Evolutionary conservation across 2,113 vertebrate genomes (phyloP).

Genomic region (Burhinus oedicnemus): DNA sequence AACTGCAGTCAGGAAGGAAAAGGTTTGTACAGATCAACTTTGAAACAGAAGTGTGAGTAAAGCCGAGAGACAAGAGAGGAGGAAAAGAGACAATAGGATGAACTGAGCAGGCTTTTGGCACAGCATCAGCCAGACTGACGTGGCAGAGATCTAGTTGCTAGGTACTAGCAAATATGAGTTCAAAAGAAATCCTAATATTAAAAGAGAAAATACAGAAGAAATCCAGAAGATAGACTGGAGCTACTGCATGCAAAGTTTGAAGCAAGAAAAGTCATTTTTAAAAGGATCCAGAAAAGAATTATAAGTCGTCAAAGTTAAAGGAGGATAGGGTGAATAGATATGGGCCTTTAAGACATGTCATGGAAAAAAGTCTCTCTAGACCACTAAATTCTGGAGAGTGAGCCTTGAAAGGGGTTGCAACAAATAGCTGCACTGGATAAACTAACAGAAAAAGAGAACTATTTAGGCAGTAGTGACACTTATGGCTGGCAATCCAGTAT

Average conservation of each 20-base stretch:
- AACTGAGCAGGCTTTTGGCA: neutral
- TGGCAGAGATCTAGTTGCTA: neutral
- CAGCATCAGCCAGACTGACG: neutral
- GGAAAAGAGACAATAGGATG: neutral
- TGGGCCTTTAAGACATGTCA: neutral
- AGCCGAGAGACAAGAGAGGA: neutral
- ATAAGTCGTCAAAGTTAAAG: neutral
- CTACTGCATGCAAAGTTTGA: neutral
- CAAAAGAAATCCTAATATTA: neutral
- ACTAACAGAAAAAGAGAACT: neutral
- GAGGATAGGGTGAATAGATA: neutral
- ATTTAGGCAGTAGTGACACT: neutral
- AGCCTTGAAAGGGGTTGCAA: neutral
- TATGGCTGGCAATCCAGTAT: neutral
- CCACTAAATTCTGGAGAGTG: neutral
- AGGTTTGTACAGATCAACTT: neutral
- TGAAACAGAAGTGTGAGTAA: neutral
- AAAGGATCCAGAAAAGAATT: neutral
- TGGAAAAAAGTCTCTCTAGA: neutral
- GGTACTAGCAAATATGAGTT: neutral
- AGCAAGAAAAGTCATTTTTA: neutral
- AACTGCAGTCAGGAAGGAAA: slow-evolving; percentile 9
- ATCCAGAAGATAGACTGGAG: neutral
- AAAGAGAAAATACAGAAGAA: neutral
- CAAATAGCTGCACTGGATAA: neutral